Evolutionary conservation across 1,140 invertebrate genomes (phyloP), one percentile per base, ranked within the genome.

Genomic region (Antheraea mylitta): DNA sequence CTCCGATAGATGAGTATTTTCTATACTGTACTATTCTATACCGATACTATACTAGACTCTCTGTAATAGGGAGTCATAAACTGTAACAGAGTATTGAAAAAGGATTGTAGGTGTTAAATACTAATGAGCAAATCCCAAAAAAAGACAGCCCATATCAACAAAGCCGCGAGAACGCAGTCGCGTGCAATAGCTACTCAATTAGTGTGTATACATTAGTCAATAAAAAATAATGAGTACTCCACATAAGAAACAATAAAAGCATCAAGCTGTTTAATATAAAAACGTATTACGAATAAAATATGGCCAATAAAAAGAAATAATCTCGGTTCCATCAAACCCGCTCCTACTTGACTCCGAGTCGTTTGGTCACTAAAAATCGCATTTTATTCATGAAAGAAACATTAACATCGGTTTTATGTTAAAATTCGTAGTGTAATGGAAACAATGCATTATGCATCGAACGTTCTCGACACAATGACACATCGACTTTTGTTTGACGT

Each of bases 391-490:
- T 85, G 83, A 78, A 79, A 84, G 81, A 86, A 87, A 89, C 82
- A 71, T 89, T 88, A 87, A 90, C 88, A 88, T 89, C 82, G 80
- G 75, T 80, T 84, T 89, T 91, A 90, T 90, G 85, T 89, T 87
- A 89, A 89, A 89, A 83, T 83, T 90, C 85, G 84, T 89, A 89
- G 87, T 89, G 85, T 88, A 91, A 91, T 91, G 86, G 89, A 91
- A 91, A 87, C 89, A 79, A 89, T 91, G 80, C 81, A 88, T 91
- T 76, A 91, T 91, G 85, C 85, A 91, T 88, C 67, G 77, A 30
- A 38, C 68, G 69, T 67, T 73, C 68, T 81, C 81, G 86, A 89
- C 85, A 91, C 86, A 86, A 87, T 89, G 87, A 89, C 86, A 82
- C 84, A 89, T 85, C 80, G 86, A 82, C 73, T 80, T 78, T 77